Conservation (phyloP, 2,888 invertebrate species). For the Drosophila parthenogenetica region DNA sequence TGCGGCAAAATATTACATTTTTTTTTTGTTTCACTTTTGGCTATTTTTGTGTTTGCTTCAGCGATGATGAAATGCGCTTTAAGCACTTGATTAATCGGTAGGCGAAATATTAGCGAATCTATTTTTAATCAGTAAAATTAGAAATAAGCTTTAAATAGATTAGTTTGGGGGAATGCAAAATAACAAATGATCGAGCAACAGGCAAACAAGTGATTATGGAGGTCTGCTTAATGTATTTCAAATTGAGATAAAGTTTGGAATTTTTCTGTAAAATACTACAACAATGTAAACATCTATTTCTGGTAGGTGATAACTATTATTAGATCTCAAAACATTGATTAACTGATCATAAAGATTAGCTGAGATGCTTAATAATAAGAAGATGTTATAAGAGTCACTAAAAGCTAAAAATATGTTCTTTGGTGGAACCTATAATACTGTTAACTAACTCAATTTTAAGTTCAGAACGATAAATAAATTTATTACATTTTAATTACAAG, state of each 20-base stretch:
- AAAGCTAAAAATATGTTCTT: too few species aligned
- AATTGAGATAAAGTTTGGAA: background rate
- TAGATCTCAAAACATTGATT: background rate
- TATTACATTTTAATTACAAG: too few species aligned
- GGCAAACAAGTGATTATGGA: background rate
- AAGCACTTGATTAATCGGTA: slow-evolving; percentile 11
- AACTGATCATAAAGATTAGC: too few species aligned
- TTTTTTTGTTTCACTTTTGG: background rate
- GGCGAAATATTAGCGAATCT: background rate
- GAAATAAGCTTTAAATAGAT: background rate
- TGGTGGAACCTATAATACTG: too few species aligned
- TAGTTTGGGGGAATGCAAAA: background rate
- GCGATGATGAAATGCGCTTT: slow-evolving; percentile 9
- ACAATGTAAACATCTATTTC: too few species aligned
- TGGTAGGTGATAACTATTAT: background rate
- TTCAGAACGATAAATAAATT: too few species aligned
- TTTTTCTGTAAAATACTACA: background rate
- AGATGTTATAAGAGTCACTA: too few species aligned
- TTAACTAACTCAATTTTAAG: too few species aligned
- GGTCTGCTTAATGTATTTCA: background rate
- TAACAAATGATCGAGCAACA: background rate
- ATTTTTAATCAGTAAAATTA: slow-evolving; percentile 9
- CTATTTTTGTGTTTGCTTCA: background rate
- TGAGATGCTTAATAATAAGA: too few species aligned
- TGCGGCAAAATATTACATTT: slow-evolving; percentile 4